Base-by-base conservation (phyloP, 2,888 invertebrate species). In the Cynaeus angustus region DNA sequence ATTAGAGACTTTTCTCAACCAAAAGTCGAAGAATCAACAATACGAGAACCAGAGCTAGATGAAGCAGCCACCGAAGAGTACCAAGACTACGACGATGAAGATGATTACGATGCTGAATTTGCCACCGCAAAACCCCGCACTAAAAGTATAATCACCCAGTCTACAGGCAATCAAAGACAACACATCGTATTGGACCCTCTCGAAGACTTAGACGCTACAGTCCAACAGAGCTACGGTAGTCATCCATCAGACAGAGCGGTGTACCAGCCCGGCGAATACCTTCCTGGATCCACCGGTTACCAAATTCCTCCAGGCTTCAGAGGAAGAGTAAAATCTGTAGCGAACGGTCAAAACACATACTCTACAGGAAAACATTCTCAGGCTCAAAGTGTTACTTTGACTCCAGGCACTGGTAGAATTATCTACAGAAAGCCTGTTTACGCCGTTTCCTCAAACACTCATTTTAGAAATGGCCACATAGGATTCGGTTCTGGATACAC, bases 221-320 rank as follows among this genome's bases (percentile, higher is more conserved):
- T 91, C n/a, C 87, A 87, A 38, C 91, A 91, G 82, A 88, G 87
- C 76, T 87, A 84, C 78, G 87, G 86, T 78, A 81, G 75, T 80
- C 76, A 87, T 6, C 88, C 88, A 8, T 53, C 70, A 72, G 88
- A 88, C 75, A 88, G 88, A 52, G 88, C 87, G 79, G 82, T 90
- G 16, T 86, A 92, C 68, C 89, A 90, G 79, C 89, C 92, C 0
- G 92, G 92, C 9, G 88, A 91, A 77, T 83, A 88, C 66, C 82
- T 95, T 75, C 90, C 92, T 56, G 90, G 94, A 65, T 87, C 90
- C 75, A 87, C 90, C 68, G 89, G 91, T 61, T 89, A 74, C 50
- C 77, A 78, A 75, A 88, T 95, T 83, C 90, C 94, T 67, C 80
- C 88, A 70, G 90, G 94, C 69, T 89, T 91, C 61, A 88, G 92